These are phyloP conservation scores for Chelmon rostratus DNA, from an alignment of 2,797 vertebrate species.

Conservation along the genomic window DNA sequence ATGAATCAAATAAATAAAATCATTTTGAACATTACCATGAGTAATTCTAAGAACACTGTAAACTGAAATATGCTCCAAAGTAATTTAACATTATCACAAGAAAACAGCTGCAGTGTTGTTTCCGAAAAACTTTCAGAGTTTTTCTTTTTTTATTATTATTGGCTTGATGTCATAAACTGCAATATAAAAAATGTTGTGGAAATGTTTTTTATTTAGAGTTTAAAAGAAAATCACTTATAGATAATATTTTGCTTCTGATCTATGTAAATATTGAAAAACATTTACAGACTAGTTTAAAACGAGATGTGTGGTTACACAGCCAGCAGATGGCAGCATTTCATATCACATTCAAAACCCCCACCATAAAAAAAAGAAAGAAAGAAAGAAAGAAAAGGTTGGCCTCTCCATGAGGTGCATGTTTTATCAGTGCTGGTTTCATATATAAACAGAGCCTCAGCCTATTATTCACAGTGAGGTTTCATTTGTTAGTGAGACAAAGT, in stretches of 20 bases:
- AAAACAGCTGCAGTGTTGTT: not conserved
- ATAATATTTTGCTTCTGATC: not conserved
- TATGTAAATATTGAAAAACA: not conserved
- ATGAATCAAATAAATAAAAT: not conserved
- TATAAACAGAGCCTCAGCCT: not conserved
- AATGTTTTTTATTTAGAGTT: not conserved
- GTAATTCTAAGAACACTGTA: not conserved
- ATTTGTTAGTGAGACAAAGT: not conserved
- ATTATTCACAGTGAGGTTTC: not conserved
- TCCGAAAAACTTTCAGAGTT: too few species aligned
- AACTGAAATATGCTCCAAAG: not conserved
- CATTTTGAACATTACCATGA: not conserved
- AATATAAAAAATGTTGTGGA: not conserved
- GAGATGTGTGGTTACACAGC: not conserved
- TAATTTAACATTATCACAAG: not conserved
- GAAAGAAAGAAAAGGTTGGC: not conserved
- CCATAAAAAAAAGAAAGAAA: not conserved
- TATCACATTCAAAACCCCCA: not conserved
- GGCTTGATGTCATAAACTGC: too few species aligned
- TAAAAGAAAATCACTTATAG: too few species aligned
- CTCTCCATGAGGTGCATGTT: constrained; percentile 2
- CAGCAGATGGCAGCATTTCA: constrained; percentile 70
- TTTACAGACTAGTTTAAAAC: not conserved
- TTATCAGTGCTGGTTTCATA: constrained; percentile 1
- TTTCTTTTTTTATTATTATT: too few species aligned